Evolutionary conservation across 2,113 vertebrate genomes (phyloP).

Genomic region (Pluvianellus socialis): DNA sequence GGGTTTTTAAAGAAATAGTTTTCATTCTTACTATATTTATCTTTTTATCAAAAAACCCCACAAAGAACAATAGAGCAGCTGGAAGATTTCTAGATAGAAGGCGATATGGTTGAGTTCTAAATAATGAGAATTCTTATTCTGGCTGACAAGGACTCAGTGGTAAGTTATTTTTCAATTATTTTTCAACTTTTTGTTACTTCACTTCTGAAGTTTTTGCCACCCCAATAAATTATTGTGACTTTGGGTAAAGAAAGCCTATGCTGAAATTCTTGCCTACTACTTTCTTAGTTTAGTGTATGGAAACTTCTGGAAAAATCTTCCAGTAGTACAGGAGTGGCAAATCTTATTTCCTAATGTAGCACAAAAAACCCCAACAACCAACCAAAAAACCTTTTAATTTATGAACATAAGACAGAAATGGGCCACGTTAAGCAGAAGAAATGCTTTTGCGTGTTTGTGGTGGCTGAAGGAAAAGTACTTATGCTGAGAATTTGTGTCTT

Average conservation of each 20-base stretch:
- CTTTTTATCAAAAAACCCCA: not conserved
- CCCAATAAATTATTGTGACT: not conserved
- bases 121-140: not conserved
- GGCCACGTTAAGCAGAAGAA: not conserved
- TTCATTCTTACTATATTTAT: not conserved
- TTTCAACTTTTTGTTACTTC: not conserved
- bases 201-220: not conserved
- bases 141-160: not conserved
- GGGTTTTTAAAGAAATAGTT: not conserved
- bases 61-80: not conserved
- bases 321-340: not conserved
- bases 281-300: not conserved
- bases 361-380: rapidly evolving
- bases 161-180: not conserved
- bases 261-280: not conserved
- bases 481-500: not conserved
- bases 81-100: not conserved
- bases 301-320: not conserved
- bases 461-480: not conserved
- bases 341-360: not conserved
- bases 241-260: not conserved
- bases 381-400: not conserved
- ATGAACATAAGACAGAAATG: not conserved
- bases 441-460: not conserved
- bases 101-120: not conserved